These are phyloP conservation scores for Eulemur mongoz DNA, from an alignment of 2,797 vertebrate species.

Conservation along the genomic window DNA sequence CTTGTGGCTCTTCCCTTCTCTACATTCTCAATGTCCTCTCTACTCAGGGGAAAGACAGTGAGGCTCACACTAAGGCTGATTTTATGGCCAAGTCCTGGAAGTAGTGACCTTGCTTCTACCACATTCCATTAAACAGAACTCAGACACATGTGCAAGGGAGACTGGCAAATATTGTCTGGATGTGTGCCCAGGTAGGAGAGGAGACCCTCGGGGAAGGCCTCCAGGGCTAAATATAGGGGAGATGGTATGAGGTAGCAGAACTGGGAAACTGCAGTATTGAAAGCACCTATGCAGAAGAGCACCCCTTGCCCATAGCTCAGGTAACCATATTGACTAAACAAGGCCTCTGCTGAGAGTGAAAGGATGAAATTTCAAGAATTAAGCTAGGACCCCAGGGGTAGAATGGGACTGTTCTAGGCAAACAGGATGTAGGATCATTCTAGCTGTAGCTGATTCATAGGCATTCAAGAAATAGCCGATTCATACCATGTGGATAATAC, in stretches of 20 bases:
- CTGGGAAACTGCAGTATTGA: background rate
- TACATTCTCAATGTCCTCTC: background rate
- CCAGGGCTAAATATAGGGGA: background rate
- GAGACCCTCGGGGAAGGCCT: background rate
- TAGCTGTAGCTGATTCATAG: background rate
- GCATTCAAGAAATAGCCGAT: background rate
- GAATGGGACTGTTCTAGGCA: background rate
- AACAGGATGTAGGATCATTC: background rate
- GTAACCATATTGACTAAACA: background rate
- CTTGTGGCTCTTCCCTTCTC: background rate
- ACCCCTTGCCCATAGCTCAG: background rate
- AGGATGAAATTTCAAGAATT: background rate
- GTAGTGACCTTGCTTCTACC: background rate
- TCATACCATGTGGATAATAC: background rate
- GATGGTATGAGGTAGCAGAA: background rate
- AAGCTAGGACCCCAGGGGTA: background rate
- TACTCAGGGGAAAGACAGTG: background rate
- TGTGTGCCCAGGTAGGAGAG: background rate
- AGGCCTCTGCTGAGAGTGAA: background rate
- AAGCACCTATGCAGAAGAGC: background rate
- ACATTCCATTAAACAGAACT: background rate
- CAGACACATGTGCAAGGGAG: background rate
- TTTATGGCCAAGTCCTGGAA: background rate
- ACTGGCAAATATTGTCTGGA: background rate
- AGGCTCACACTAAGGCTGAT: background rate